phyloP scores from a whole-genome alignment of 2,113 vertebrate species.

The Tylochromis polylepis region DNA sequence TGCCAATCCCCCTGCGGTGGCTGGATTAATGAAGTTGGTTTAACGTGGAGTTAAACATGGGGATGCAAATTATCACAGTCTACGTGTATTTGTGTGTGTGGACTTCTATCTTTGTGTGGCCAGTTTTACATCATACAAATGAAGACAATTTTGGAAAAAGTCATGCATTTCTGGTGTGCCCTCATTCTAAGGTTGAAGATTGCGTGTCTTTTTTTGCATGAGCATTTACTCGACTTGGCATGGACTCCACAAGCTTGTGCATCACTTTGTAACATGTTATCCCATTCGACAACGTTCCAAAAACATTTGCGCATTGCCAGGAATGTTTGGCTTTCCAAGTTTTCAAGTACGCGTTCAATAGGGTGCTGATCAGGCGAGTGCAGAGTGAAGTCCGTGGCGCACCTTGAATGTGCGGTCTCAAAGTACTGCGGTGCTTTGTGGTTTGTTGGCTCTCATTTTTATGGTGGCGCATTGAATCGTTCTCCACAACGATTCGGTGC shows the following conservation, averaged over 20 bases:
- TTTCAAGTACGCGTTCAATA: neutral
- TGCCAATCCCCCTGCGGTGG: constrained; percentile 30
- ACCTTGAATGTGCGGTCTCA: neutral
- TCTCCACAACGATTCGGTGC: neutral
- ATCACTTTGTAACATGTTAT: accelerated
- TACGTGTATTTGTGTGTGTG: neutral
- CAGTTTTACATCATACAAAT: neutral
- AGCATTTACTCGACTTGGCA: neutral
- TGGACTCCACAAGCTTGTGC: neutral
- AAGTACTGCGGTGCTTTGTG: neutral
- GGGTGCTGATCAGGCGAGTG: neutral
- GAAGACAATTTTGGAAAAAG: neutral
- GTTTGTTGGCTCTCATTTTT: neutral
- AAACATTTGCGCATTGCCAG: neutral
- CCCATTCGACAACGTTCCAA: neutral
- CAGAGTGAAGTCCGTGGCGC: accelerated
- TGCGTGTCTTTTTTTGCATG: accelerated
- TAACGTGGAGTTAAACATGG: constrained; percentile 17
- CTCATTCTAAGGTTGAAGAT: neutral
- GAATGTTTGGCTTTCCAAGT: neutral
- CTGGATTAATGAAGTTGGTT: constrained; percentile 37
- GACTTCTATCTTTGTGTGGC: neutral
- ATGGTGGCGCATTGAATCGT: accelerated
- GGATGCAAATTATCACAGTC: neutral
- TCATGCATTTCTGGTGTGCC: neutral